phyloP scores from a whole-genome alignment of 2,113 vertebrate species.

The Sylvia atricapilla region DNA sequence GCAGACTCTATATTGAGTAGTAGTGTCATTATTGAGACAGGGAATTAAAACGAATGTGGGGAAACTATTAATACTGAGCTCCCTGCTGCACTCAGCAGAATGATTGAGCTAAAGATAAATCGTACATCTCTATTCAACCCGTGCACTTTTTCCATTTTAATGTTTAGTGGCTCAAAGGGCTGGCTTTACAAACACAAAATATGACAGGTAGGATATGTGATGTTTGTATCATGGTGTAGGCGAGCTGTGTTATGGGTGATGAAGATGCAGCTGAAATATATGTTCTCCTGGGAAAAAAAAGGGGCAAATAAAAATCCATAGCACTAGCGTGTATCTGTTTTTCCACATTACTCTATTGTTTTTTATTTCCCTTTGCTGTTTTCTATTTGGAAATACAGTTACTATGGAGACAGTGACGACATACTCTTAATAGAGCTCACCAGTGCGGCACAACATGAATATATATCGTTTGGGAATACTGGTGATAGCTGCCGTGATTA shows the following conservation, averaged over 20 bases:
- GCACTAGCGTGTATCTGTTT: not conserved
- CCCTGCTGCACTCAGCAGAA: not conserved
- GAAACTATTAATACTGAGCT: not conserved
- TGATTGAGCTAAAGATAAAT: not conserved
- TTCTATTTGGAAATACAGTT: conserved; percentile 15
- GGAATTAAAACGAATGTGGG: not conserved
- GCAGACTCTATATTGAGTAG: fast-evolving
- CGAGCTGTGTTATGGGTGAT: not conserved
- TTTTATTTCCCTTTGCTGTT: conserved; percentile 7
- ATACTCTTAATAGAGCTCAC: not conserved
- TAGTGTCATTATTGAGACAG: not conserved
- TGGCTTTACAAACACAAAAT: not conserved
- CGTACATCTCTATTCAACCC: not conserved
- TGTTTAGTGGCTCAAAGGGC: not conserved
- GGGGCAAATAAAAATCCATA: not conserved
- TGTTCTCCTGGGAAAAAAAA: not conserved
- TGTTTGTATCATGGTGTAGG: not conserved
- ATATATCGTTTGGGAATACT: not conserved
- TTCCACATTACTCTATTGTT: not conserved
- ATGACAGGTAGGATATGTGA: not conserved
- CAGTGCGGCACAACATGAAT: not conserved
- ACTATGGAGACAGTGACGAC: conserved; percentile 20
- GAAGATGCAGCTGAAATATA: not conserved
- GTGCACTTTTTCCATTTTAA: not conserved
- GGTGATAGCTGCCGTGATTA: not conserved